phyloP scores from a whole-genome alignment of 2,113 vertebrate species.

The Saguinus imperator region DNA sequence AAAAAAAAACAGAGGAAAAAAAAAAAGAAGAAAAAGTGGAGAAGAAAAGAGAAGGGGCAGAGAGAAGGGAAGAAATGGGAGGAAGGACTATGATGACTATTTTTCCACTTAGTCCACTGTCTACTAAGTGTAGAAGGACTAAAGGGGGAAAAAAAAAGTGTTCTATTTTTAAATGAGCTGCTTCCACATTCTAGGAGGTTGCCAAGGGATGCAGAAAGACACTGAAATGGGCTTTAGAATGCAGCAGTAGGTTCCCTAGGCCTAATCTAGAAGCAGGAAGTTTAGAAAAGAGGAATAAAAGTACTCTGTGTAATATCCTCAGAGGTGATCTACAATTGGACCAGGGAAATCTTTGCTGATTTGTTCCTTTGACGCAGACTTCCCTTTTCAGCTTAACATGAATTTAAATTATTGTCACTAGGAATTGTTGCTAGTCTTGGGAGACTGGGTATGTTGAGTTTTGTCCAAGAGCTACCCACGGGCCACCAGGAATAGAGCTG shows the following conservation, averaged over 20 bases:
- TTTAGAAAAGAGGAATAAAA: not conserved
- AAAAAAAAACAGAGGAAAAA: too few relatives aligned
- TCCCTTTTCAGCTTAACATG: not conserved
- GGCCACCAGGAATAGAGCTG: not conserved
- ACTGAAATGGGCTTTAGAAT: not conserved
- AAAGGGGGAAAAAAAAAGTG: not conserved
- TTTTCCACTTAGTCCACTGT: not conserved
- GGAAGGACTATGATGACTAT: not conserved
- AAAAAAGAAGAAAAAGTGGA: not conserved
- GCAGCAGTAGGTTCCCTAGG: not conserved
- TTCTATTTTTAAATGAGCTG: conserved; percentile 49
- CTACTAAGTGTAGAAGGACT: not conserved
- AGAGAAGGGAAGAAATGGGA: not conserved
- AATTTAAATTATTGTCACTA: not conserved
- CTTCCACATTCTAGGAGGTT: conserved; percentile 17
- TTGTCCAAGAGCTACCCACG: not conserved
- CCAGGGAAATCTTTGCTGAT: not conserved
- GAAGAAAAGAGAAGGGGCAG: not conserved
- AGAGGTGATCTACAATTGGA: not conserved
- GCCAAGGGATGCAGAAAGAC: conserved; percentile 28
- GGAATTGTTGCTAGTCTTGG: not conserved
- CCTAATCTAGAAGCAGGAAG: not conserved
- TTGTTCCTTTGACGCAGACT: not conserved
- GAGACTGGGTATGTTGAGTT: not conserved
- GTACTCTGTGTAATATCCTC: not conserved